Base-by-base conservation (phyloP, 2,113 vertebrate genomes). In the Actenoides lindsayi region DNA sequence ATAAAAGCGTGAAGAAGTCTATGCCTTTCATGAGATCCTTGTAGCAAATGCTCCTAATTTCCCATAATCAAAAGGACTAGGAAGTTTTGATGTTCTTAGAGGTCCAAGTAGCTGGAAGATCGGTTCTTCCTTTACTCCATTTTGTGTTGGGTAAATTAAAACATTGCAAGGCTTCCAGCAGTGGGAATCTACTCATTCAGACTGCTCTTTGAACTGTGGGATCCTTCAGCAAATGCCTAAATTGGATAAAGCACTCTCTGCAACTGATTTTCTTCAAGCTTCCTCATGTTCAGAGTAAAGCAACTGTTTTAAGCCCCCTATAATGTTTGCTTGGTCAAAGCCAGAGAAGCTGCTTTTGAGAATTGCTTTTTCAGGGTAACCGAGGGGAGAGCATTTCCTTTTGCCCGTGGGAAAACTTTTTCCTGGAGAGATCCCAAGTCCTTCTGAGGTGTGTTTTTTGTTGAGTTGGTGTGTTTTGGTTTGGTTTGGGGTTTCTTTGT, bases 11-110 rank as follows among this genome's bases (percentile, higher is more conserved):
- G 89, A 78, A 93, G 81, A 91, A 44, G 65, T 71, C 92, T 51
- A 21, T 86, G 90, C 74, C 88, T 96, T 95, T 78, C 79, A 39
- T 93, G 87, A 87, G 42, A 75, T 90, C 78, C 50, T 62, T 92
- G 85, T 77, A 90, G 76, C 79, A 93, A 97, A 95, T 74, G 50
- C 62, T 95, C 51, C 67, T 97, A 59, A 92, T 96, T 96, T 97
- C 78, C 57, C 5, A 1, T 83, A 90, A 91, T 97, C 95, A 90
- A 85, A 93, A 92, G 50, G 35, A 76, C 85, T 78, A 70, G 60
- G 95, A 83, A 67, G 62, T 95, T 95, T 89, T 94, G 65, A 67
- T 96, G 81, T 70, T 89, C 39, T 85, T 54, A 50, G 46, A 89
- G 74, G 80, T 71, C 83, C 54, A 8, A 67, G 74, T 69, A 74